Evolutionary conservation across 2,888 invertebrate genomes (phyloP).

Genomic region (Parnassius orleans): DNA sequence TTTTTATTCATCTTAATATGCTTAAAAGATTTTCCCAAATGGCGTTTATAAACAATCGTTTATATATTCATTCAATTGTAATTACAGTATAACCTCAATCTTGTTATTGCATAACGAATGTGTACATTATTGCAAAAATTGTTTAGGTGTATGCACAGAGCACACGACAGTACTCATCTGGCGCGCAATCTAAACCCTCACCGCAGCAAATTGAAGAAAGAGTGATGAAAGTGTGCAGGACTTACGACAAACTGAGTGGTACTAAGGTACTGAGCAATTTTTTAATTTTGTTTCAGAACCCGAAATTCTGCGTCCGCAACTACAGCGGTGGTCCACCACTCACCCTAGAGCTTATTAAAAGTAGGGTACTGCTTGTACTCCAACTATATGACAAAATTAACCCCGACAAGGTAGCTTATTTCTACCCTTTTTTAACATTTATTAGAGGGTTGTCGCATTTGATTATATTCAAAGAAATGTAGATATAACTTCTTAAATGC

Average conservation of each 20-base stretch:
- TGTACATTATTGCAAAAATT: constrained; percentile 61
- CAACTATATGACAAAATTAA: constrained; percentile 99
- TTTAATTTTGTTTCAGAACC: constrained; percentile 82
- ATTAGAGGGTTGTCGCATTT: no score
- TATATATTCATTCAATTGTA: no score
- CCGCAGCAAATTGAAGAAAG: constrained; percentile 87
- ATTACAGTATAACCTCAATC: constrained; percentile 63
- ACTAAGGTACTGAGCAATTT: constrained; percentile 86
- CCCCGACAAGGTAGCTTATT: constrained; percentile 90
- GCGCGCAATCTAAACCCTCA: constrained; percentile 74
- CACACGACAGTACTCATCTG: constrained; percentile 53
- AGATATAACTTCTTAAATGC: no score
- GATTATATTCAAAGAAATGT: constrained; percentile 13
- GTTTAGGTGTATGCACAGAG: constrained; percentile 63
- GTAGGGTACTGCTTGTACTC: constrained; percentile 96
- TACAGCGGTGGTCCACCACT: constrained; percentile 89
- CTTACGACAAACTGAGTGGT: constrained; percentile 93
- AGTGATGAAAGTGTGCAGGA: constrained; percentile 92
- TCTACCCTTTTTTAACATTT: constrained; percentile 10
- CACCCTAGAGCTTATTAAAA: constrained; percentile 89
- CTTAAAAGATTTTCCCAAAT: no score
- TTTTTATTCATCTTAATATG: no score
- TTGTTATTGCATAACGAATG: constrained; percentile 75
- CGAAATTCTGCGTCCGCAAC: constrained; percentile 84
- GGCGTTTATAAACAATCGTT: no score